Conservation (phyloP, 1,140 invertebrate species). For the Nymphalis io region DNA sequence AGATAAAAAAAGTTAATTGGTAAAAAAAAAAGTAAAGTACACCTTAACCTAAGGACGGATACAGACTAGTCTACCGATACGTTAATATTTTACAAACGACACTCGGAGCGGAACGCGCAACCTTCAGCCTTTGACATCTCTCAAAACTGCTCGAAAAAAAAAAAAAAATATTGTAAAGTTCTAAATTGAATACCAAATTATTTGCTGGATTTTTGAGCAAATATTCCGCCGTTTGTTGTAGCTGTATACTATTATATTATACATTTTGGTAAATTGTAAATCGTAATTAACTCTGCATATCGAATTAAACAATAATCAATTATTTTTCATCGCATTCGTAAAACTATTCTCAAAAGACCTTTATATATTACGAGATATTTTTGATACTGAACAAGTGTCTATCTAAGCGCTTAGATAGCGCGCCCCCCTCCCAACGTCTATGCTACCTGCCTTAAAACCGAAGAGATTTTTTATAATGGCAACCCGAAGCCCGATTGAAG, state of each 20-base stretch:
- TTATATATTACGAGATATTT: too few species aligned
- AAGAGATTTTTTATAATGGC: conserved; percentile 50
- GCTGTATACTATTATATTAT: too few species aligned
- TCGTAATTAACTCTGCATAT: too few species aligned
- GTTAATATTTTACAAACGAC: conserved; percentile 14
- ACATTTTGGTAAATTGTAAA: too few species aligned
- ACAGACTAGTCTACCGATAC: conserved; percentile 73
- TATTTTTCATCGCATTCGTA: too few species aligned
- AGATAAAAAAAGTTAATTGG: conserved; percentile 45
- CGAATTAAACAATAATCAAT: too few species aligned
- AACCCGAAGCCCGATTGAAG: conserved; percentile 55
- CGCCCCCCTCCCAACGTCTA: neutral
- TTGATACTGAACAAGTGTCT: too few species aligned
- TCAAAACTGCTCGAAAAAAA: neutral
- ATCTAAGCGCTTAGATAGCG: neutral
- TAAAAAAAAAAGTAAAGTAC: conserved; percentile 47
- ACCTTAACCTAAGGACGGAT: conserved; percentile 62
- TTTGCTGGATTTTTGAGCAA: too few species aligned
- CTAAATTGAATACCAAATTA: too few species aligned
- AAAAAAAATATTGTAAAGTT: too few species aligned
- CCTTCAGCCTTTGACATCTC: neutral
- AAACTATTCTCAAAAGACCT: too few species aligned
- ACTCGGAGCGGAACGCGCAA: neutral
- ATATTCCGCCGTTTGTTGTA: too few species aligned
- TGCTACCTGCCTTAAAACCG: conserved; percentile 29